These are phyloP conservation scores for Liodrosophila aerea DNA, from an alignment of 2,888 invertebrate species.

Conservation along the genomic window DNA sequence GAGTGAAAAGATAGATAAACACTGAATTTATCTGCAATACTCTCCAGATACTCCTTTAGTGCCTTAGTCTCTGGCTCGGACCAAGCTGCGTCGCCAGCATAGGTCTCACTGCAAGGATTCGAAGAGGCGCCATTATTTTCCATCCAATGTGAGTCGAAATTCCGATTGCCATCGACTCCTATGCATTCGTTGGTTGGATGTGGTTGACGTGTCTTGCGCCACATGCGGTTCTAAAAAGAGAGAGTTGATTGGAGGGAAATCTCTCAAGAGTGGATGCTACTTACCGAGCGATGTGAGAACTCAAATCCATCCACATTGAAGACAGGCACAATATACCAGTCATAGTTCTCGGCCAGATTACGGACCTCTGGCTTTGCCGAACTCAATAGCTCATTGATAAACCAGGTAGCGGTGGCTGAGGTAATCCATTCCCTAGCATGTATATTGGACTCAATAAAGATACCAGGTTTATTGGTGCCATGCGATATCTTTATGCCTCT, in stretches of 20 bases:
- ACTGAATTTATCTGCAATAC: conserved; percentile 80
- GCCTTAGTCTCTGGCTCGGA: conserved; percentile 84
- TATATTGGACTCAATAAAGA: conserved; percentile 86
- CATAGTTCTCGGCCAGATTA: conserved; percentile 85
- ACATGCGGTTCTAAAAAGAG: conserved; percentile 81
- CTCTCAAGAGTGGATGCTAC: no score
- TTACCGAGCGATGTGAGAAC: conserved; percentile 85
- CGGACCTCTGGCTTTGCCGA: conserved; percentile 84
- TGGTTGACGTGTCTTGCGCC: conserved; percentile 86
- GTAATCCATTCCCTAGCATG: conserved; percentile 89
- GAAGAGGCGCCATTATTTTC: conserved; percentile 83
- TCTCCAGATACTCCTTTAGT: conserved; percentile 82
- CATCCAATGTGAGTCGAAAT: conserved; percentile 76
- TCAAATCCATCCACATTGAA: conserved; percentile 89
- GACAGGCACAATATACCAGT: conserved; percentile 89
- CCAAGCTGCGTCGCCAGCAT: conserved; percentile 83
- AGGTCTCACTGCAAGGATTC: conserved; percentile 80
- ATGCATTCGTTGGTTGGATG: conserved; percentile 67
- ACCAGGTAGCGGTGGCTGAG: conserved; percentile 86
- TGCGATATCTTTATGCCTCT: conserved; percentile 83
- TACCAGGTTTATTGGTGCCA: conserved; percentile 82
- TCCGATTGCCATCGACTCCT: conserved; percentile 77
- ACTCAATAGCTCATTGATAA: conserved; percentile 87
- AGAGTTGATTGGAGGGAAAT: no score
- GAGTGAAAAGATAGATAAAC: conserved; percentile 85